These are phyloP conservation scores for Mugil cephalus DNA, from an alignment of 2,113 vertebrate genomes.

Conservation along the genomic window DNA sequence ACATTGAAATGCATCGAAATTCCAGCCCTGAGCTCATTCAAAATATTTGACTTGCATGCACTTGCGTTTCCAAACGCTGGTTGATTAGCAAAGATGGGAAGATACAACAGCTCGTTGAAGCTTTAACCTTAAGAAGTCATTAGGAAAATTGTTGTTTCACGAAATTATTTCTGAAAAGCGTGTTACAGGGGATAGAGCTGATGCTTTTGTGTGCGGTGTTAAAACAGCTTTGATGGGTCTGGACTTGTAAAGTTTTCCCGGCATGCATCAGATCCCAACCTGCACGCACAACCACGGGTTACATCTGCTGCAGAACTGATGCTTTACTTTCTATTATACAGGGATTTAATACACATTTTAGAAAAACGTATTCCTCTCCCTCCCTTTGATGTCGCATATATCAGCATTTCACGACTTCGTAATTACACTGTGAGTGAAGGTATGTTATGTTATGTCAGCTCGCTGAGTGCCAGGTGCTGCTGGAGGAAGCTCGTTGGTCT, in stretches of 20 bases:
- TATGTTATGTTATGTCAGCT: conserved; percentile 13
- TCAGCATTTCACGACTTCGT: conserved; percentile 16
- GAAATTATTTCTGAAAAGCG: background rate
- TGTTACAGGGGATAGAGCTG: background rate
- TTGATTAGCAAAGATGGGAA: conserved; percentile 67
- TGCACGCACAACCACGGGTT: conserved; percentile 3
- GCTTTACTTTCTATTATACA: conserved; percentile 5
- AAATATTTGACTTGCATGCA: conserved; percentile 72
- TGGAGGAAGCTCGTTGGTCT: conserved; percentile 17
- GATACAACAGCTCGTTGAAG: conserved; percentile 22
- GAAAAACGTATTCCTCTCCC: background rate
- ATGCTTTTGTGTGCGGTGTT: conserved; percentile 1
- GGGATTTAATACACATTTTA: background rate
- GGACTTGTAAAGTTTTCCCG: conserved; percentile 4
- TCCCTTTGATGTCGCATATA: background rate
- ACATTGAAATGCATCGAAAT: conserved; percentile 57
- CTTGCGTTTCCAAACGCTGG: conserved; percentile 57
- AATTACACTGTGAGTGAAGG: conserved; percentile 27
- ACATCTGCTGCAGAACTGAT: background rate
- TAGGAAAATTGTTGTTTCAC: conserved; percentile 4
- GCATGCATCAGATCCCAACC: background rate
- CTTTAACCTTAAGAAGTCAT: conserved; percentile 22
- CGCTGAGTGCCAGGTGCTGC: conserved; percentile 15
- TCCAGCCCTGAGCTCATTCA: conserved; percentile 55
- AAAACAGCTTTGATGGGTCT: conserved; percentile 24